Base-by-base conservation (phyloP, 2,113 vertebrate species). In the Sturnira hondurensis region DNA sequence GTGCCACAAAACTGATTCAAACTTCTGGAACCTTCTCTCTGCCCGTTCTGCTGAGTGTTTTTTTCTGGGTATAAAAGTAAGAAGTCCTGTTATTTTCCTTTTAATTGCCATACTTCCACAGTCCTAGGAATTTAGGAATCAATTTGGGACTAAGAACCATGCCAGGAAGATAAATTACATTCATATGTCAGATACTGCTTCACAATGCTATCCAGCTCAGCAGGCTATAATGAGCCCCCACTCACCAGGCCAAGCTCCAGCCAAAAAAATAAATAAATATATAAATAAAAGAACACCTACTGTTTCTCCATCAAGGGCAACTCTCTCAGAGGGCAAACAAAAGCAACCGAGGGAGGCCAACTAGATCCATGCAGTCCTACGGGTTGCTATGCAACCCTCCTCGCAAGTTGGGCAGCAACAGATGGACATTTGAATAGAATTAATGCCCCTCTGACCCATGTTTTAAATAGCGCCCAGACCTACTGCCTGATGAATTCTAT, bases 341-440 rank as follows among this genome's bases (percentile, higher is more conserved):
- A 98, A 94, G 93, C 94, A 95, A 52, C 89, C 68, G 7, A 71
- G 97, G 98, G 97, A 97, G 95, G 91, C 96, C 92, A 86, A 89
- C 76, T 82, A 83, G 83, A 94, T 80, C 80, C 88, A 41, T 54
- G 95, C 95, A 93, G 91, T 41, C 68, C 87, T 68, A 86, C 2
- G 86, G 96, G 73, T 95, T 97, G 86, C 94, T 94, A 93, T 8
- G 52, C 83, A 97, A 95, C 95, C 76, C 78, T 91, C 65, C 0
- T 19, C 1, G 2, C 94, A 90, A 65, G 24, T 97, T 98, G 97
- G 67, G 95, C 97, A 97, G 91, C 87, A 97, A 95, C 94, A 97
- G 96, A 97, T 92, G 95, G 95, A 96, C 86, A 97, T 98, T 97
- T 96, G 81, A 95, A 97, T 91, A 95, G 89, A 97, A 97, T 97